These are phyloP conservation scores for Papilio polyxenes DNA, from an alignment of 1,140 invertebrate species.

Conservation along the genomic window DNA sequence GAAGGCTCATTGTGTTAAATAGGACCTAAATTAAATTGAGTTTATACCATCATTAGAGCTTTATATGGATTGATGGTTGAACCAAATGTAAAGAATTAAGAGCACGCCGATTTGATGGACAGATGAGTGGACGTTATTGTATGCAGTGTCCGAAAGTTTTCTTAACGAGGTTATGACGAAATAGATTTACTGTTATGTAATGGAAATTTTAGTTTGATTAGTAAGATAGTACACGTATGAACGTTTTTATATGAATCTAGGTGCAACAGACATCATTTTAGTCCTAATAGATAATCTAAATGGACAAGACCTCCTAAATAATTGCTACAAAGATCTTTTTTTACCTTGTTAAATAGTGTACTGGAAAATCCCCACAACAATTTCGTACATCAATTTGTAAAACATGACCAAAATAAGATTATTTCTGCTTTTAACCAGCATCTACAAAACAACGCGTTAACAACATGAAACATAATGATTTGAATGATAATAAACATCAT, in stretches of 20 bases:
- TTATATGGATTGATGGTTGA: constrained; percentile 54
- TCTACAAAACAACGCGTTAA: background rate
- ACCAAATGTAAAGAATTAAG: constrained; percentile 35
- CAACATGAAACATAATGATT: background rate
- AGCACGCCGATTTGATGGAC: constrained; percentile 11
- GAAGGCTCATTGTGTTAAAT: constrained; percentile 51
- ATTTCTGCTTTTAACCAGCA: background rate
- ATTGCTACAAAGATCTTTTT: background rate
- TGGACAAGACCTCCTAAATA: background rate
- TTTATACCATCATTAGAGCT: constrained; percentile 49
- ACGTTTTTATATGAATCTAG: background rate
- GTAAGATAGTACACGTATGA: background rate
- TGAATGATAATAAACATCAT: background rate
- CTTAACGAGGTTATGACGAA: constrained; percentile 28
- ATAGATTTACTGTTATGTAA: constrained; percentile 3
- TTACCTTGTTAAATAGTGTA: background rate
- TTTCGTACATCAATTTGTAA: background rate
- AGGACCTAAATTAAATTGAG: constrained; percentile 52
- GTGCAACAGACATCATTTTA: too few species aligned
- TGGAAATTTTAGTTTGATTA: background rate
- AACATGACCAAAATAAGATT: background rate
- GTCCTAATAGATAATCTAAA: background rate
- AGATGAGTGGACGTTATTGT: constrained; percentile 28
- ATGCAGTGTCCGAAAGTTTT: constrained; percentile 9
- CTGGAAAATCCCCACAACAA: background rate